Evolutionary conservation across 2,888 invertebrate species (phyloP).

Genomic region (Argynnis bischoffii): DNA sequence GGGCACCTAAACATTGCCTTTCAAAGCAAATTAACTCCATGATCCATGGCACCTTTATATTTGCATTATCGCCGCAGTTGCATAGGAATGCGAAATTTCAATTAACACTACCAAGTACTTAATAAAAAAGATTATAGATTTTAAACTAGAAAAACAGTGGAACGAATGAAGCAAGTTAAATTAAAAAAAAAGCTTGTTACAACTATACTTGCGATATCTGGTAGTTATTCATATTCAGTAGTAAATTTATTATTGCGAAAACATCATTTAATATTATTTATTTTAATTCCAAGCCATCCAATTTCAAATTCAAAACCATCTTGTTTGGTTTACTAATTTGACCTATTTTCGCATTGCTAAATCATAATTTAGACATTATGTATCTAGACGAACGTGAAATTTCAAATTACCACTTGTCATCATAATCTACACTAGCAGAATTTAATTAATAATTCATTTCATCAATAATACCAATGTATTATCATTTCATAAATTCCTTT

Average conservation of each 20-base stretch:
- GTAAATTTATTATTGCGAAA: neutral
- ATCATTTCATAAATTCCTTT: neutral
- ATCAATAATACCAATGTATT: neutral
- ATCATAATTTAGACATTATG: constrained; percentile 5
- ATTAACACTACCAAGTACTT: no score
- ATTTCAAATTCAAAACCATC: no score
- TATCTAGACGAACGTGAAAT: neutral
- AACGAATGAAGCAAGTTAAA: no score
- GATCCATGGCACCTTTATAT: no score
- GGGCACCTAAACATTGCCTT: no score
- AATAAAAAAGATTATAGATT: no score
- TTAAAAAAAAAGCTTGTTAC: no score
- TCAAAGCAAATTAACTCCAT: no score
- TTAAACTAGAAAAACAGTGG: no score
- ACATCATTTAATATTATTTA: constrained; percentile 6
- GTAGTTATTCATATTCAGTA: neutral
- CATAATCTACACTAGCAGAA: neutral
- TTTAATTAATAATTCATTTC: neutral
- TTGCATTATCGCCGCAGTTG: no score
- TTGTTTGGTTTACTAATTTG: constrained; percentile 17
- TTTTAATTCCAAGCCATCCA: constrained; percentile 13
- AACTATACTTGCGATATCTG: neutral
- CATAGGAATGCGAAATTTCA: no score
- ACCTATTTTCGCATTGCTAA: constrained; percentile 7
- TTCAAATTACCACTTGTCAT: constrained; percentile 3